Base-by-base conservation (phyloP, 2,888 invertebrate species). In the Agonopterix alstromeriana region DNA sequence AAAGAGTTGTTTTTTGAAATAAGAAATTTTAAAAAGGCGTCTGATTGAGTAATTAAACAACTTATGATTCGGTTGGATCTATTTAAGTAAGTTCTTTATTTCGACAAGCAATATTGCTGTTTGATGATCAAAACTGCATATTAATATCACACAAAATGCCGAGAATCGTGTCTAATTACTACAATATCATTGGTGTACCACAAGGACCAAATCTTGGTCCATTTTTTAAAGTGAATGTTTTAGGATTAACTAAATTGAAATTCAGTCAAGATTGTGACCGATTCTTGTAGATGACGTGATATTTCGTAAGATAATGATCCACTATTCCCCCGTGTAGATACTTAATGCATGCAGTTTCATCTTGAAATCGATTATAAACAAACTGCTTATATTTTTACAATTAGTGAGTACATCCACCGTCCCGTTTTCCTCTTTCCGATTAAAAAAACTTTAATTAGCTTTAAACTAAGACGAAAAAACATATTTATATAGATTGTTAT, bases 401-500 rank as follows among this genome's bases (percentile, higher is more conserved):
- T 64, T 81, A 80, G 75, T 72, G 69, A 70, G 61, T 77, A 78
- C 78, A 83, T 77, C 82, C 84, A 84, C 88, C 87, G 88, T 88
- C 88, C 88, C 88, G 70, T 77, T 84, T 83, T 82, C 84, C 80
- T 84, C 83, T 86, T 77, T 82, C 83, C 81, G 76, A 73, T 75
- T 73, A 70, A 75, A 74, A 52, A 63, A 59, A 69, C 72, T 84
- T 78, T 70, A 77, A 77, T 77, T 87, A 86, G 86, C 82, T 85
- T 85, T 85, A 85, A 85, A 71, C 60, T 74, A 70, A 73, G 69
- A 27, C 63, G 72, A 74, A 73, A 70, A 77, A 77, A 80, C 77
- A 80, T 85, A 84, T 84, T 82, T 85, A 86, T 82, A 86, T 87
- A 87, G 84, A 86, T 84, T 85, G 87, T 88, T 87, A 86, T 76